phyloP scores from a whole-genome alignment of 2,113 vertebrate genomes.

The Anguilla rostrata region DNA sequence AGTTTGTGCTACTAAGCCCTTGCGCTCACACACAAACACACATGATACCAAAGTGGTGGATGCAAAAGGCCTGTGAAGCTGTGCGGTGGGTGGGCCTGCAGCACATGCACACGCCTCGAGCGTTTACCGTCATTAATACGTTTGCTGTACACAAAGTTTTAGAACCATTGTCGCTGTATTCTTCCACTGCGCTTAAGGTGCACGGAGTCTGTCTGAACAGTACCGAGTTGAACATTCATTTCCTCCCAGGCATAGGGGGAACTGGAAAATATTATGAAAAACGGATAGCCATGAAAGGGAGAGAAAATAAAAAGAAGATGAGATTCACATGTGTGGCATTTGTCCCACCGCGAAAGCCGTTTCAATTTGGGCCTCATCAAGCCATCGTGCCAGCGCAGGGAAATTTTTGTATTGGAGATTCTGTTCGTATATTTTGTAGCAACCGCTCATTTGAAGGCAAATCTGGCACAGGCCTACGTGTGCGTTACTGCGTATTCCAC shows the following conservation, averaged over 20 bases:
- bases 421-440: neutral
- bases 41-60: neutral
- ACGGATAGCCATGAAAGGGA: conserved; percentile 13
- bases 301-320: conserved; percentile 13
- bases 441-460: too few species aligned
- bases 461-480: neutral
- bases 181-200: neutral
- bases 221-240: neutral
- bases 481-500: conserved; percentile 21
- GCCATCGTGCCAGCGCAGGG: neutral
- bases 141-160: neutral
- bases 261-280: conserved; percentile 17
- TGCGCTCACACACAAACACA: neutral
- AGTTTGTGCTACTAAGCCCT: neutral
- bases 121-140: neutral
- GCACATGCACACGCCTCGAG: neutral
- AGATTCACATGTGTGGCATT: conserved; percentile 20
- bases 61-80: neutral
- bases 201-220: neutral
- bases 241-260: neutral
- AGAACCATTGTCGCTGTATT: neutral
- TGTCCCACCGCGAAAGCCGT: neutral
- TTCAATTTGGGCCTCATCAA: neutral
- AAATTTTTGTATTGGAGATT: neutral
- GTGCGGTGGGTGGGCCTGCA: neutral